Conservation (phyloP, 2,797 vertebrate genomes). For the Babyrousa celebensis region DNA sequence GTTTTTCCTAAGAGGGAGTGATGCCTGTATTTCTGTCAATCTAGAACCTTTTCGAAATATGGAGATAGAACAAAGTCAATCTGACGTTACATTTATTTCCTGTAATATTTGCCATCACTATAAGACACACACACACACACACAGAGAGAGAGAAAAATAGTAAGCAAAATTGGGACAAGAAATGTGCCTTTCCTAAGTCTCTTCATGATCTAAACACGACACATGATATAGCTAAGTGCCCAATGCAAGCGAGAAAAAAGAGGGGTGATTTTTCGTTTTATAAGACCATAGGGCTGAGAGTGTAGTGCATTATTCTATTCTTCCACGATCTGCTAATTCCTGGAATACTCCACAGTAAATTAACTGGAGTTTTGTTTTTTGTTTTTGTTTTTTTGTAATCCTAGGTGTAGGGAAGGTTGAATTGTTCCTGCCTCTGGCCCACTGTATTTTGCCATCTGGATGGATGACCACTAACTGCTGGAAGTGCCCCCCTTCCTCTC, state of each 20-base stretch:
- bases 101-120: not conserved
- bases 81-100: not conserved
- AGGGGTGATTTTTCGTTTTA: too few relatives aligned
- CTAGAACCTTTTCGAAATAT: conserved; percentile 10
- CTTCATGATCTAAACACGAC: not conserved
- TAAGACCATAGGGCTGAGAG: not conserved
- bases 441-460: conserved; percentile 64
- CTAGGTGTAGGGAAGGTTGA: not conserved
- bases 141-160: not conserved
- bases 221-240: not conserved
- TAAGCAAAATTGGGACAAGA: not conserved
- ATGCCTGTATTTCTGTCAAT: not conserved
- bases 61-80: not conserved
- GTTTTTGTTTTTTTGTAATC: not conserved
- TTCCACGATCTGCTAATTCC: conserved; percentile 4
- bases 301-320: not conserved
- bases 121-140: not conserved
- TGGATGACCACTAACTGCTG: conserved; percentile 47
- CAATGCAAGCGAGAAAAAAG: conserved; percentile 8
- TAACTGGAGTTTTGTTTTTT: not conserved
- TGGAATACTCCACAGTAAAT: not conserved
- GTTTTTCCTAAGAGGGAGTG: conserved; percentile 9
- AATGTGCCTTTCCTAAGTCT: not conserved
- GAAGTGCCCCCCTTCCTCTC: not conserved
- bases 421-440: conserved; percentile 33